phyloP scores from a whole-genome alignment of 2,888 invertebrate species.

The Cantharis lateralis region DNA sequence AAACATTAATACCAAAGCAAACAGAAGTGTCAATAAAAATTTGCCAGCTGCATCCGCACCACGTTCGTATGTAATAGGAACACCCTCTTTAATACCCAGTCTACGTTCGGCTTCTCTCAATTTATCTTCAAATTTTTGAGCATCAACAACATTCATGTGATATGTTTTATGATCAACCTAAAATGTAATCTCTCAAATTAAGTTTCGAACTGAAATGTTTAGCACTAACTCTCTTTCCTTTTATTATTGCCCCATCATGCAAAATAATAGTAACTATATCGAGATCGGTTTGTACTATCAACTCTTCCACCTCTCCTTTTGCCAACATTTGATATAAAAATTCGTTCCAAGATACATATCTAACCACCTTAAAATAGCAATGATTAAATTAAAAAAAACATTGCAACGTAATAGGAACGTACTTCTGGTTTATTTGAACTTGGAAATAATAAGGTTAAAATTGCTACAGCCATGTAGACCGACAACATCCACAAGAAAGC shows the following conservation, averaged over 20 bases:
- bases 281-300: slow-evolving; percentile 81
- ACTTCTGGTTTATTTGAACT: slow-evolving; percentile 76
- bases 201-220: slow-evolving; percentile 6
- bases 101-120: slow-evolving; percentile 81
- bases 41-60: slow-evolving; percentile 75
- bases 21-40: slow-evolving; percentile 70
- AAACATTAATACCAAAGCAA: slow-evolving; percentile 70
- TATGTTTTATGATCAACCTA: slow-evolving; percentile 69
- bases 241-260: slow-evolving; percentile 83
- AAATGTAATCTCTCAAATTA: slow-evolving; percentile 27
- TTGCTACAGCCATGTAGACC: slow-evolving; percentile 74
- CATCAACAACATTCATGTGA: slow-evolving; percentile 85
- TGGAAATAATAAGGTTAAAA: slow-evolving; percentile 73
- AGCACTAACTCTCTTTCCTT: slow-evolving; percentile 69
- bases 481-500: slow-evolving; percentile 81
- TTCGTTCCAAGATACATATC: slow-evolving; percentile 94
- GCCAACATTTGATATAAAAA: slow-evolving; percentile 93
- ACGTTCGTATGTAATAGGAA: slow-evolving; percentile 84
- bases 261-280: slow-evolving; percentile 85
- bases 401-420: slow-evolving; percentile 29
- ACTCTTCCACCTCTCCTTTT: slow-evolving; percentile 90
- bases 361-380: slow-evolving; percentile 57
- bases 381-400: neutral
- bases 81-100: slow-evolving; percentile 80
- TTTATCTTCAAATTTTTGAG: slow-evolving; percentile 87